A percentile compares a stretch with the other conserved stretches of the same genome.
Conservation (phyloP, 2,113 vertebrate species). For the Mormyrus iriodes region DNA sequence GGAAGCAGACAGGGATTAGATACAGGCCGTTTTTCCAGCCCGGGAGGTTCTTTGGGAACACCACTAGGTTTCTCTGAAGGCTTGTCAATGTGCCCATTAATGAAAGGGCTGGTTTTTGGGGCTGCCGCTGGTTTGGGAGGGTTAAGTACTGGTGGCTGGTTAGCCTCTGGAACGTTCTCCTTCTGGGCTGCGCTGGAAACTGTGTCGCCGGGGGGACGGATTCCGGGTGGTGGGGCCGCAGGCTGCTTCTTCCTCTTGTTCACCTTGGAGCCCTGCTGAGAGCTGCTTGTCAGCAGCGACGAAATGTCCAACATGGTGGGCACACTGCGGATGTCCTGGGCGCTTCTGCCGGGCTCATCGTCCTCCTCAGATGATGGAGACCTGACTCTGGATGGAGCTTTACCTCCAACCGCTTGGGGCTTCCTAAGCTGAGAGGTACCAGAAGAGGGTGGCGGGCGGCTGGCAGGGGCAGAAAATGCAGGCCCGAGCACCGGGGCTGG, state of each 20-base stretch:
- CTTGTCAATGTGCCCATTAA: constrained; percentile 72
- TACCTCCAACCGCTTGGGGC: constrained; percentile 48
- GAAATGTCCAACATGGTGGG: constrained; percentile 81
- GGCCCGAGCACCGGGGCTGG: constrained; percentile 13
- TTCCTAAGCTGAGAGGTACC: constrained; percentile 52
- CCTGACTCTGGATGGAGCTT: constrained; percentile 47
- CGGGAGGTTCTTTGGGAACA: constrained; percentile 56
- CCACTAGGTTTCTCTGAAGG: constrained; percentile 4
- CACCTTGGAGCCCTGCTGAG: constrained; percentile 62
- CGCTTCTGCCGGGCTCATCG: constrained; percentile 57
- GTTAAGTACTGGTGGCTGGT: constrained; percentile 41
- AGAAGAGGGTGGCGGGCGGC: constrained; percentile 24
- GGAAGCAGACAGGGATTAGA: constrained; percentile 51
- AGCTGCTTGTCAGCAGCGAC: constrained; percentile 67
- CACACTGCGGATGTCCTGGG: constrained; percentile 66
- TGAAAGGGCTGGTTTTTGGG: constrained; percentile 44
- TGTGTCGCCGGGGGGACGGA: rapidly evolving
- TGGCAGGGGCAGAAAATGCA: constrained; percentile 28
- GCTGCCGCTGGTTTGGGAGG: constrained; percentile 2
- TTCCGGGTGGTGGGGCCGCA: background rate
- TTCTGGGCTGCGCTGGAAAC: constrained; percentile 36
- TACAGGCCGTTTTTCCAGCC: constrained; percentile 53
- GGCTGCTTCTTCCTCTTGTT: constrained; percentile 76
- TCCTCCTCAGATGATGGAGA: constrained; percentile 50
- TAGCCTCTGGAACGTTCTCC: constrained; percentile 64